A percentile compares a stretch with the other conserved stretches of the same genome.
These are phyloP conservation scores for Rynchops niger DNA, from an alignment of 2,113 vertebrate species.

Conservation along the genomic window DNA sequence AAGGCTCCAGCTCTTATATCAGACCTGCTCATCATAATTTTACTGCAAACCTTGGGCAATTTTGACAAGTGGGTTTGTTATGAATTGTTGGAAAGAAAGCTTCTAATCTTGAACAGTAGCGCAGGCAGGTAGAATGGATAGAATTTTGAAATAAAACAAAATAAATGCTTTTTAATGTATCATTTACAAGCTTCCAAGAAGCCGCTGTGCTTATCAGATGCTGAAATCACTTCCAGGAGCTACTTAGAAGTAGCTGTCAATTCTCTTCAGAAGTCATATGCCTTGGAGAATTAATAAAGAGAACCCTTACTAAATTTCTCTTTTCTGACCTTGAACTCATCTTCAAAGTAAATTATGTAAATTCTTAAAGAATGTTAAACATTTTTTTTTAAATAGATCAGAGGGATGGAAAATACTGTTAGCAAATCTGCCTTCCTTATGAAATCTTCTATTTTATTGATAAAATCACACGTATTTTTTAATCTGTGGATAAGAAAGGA, in stretches of 20 bases:
- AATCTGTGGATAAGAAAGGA: background rate
- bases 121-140: background rate
- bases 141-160: background rate
- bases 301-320: background rate
- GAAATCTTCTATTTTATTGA: background rate
- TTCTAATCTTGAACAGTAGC: background rate
- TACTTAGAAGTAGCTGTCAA: constrained; percentile 25
- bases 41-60: background rate
- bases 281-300: background rate
- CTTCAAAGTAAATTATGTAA: background rate
- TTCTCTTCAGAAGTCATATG: background rate
- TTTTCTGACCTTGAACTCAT: constrained; percentile 16
- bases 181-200: constrained; percentile 41
- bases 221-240: constrained; percentile 44
- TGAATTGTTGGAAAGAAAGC: background rate
- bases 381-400: background rate
- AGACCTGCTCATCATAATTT: background rate
- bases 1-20: background rate
- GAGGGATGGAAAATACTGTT: background rate
- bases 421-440: background rate
- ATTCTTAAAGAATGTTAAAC: background rate
- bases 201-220: background rate
- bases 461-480: background rate
- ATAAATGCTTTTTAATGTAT: constrained; percentile 25
- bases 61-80: background rate